These are phyloP conservation scores for Bombycilla garrulus DNA, from an alignment of 2,113 vertebrate species.

Conservation along the genomic window DNA sequence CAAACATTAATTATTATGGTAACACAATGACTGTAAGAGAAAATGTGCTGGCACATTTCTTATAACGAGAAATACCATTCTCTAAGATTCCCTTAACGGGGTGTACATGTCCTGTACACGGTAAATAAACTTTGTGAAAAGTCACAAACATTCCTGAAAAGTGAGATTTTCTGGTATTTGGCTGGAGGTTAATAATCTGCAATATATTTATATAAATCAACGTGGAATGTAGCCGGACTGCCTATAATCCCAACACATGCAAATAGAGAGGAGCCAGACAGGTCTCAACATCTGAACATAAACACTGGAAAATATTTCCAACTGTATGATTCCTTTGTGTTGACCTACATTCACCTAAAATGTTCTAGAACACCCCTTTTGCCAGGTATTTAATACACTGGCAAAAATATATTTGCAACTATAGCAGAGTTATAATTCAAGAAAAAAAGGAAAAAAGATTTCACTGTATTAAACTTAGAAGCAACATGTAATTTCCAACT, in stretches of 20 bases:
- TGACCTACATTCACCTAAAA: slow-evolving; percentile 68
- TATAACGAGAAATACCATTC: neutral
- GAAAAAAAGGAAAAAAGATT: neutral
- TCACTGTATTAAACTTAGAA: neutral
- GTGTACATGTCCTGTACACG: neutral
- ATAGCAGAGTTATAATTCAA: neutral
- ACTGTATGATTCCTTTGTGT: slow-evolving; percentile 64
- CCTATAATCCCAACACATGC: slow-evolving; percentile 66
- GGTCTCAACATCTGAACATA: slow-evolving; percentile 74
- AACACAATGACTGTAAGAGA: neutral
- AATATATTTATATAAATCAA: slow-evolving; percentile 72
- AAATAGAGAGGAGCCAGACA: slow-evolving; percentile 72
- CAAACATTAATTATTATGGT: neutral
- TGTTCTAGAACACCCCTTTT: slow-evolving; percentile 52
- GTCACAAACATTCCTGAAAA: slow-evolving; percentile 35
- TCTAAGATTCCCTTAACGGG: neutral
- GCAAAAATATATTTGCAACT: slow-evolving; percentile 38
- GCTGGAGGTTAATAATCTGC: slow-evolving; percentile 62
- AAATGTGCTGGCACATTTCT: neutral
- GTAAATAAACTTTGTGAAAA: neutral
- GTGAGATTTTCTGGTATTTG: slow-evolving; percentile 42
- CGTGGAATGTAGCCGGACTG: slow-evolving; percentile 66
- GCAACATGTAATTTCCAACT: neutral
- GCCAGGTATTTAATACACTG: slow-evolving; percentile 52
- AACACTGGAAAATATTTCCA: slow-evolving; percentile 74